Evolutionary conservation across 2,888 invertebrate genomes (phyloP), one percentile per base, ranked within the genome.

Genomic region (Ophraella communa): DNA sequence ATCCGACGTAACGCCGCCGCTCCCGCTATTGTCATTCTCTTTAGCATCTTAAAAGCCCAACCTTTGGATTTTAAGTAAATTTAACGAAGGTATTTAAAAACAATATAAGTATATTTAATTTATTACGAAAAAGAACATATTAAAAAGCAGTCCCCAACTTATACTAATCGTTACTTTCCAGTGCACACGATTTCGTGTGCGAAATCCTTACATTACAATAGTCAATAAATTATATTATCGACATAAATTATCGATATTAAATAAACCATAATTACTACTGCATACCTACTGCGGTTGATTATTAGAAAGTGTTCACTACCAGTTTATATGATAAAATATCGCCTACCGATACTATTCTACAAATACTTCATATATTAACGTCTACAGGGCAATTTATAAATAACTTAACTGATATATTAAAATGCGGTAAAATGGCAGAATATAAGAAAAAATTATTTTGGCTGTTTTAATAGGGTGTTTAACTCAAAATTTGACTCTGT

Each of bases 11-110:
- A 44, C 53, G 35, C 27, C 42, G 63, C 57, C 63, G 63, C 63
- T 63, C 63, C 63, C 44, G 63, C 58, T 33, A 63, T 63, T 63
- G 63, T 62, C 54, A 54, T 39, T 42, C 35, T 17, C 14, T 27
- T n/a, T 21, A 17, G 7, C 17, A n/a, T 21, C 21, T 21, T 21
- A 47, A 21, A 27, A n/a, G 49, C 49, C 27, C 49, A 27, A 27
- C 49, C 49, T 51, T 47, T 14, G 11, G 23, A 4, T 47, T 47
- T 47, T 47, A 47, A 3, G n/a, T 23, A 47, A 47, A 21, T 23
- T 20, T 11, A 23, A 47, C 23, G 20, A 21, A n/a, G 45, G n/a
- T 4, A n/a, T 23, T 47, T 47, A 17, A n/a, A n/a, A n/a, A 47
- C 47, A 47, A 47, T 21, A 21, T 21, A 39, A 14, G 14, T 27